Percentiles rank a stretch among this genome's conserved stretches.
Evolutionary conservation across 2,113 vertebrate genomes (phyloP).

Genomic region (Peucedramus taeniatus): DNA sequence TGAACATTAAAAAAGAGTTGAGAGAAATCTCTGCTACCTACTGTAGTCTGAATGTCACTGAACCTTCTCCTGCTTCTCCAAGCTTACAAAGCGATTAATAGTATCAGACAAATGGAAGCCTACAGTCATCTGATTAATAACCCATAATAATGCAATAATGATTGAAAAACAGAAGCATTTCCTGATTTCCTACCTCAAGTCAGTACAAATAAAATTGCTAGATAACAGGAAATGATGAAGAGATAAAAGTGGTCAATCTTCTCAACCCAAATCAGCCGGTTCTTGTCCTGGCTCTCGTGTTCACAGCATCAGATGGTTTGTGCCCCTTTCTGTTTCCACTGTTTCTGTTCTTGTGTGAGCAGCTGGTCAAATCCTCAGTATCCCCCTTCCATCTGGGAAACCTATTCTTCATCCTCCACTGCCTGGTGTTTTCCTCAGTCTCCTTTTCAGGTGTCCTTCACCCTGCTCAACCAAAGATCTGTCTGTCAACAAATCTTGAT

Average conservation of each 20-base stretch:
- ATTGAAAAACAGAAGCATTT: constrained; percentile 1
- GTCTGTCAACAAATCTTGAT: background rate
- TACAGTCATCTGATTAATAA: background rate
- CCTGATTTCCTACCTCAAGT: background rate
- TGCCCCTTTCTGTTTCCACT: background rate
- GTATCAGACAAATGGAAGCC: background rate
- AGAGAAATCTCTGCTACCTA: background rate
- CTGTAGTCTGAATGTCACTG: background rate
- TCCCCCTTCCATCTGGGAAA: background rate
- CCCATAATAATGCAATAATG: background rate
- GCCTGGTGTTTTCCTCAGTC: background rate
- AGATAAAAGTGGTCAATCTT: background rate
- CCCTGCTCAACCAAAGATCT: background rate
- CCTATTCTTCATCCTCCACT: background rate
- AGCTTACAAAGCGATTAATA: background rate
- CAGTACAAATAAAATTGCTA: background rate
- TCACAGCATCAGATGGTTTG: background rate
- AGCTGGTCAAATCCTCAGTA: background rate
- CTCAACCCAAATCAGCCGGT: accelerated
- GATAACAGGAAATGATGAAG: background rate
- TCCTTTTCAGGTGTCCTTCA: background rate
- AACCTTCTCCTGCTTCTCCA: background rate
- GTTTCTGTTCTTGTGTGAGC: background rate
- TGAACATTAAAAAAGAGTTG: background rate
- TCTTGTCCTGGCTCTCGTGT: background rate